Percentiles rank a stretch among this genome's conserved stretches.
phyloP scores from a whole-genome alignment of 2,888 invertebrate species.

The Morpho achilles region DNA sequence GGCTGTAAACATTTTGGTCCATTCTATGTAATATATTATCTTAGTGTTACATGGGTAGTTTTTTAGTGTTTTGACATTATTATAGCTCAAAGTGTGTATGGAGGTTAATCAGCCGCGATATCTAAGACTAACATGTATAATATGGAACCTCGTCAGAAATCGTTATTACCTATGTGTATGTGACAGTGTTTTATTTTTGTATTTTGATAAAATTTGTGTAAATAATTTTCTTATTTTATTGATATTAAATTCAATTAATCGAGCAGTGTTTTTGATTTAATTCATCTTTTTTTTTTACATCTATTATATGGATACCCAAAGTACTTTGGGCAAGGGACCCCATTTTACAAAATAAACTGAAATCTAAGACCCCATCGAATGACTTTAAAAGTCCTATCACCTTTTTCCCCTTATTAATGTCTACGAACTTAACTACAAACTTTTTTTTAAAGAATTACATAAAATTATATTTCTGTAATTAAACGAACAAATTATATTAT shows the following conservation, averaged over 20 bases:
- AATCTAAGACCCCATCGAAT: too few species aligned
- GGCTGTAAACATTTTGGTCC: conserved; percentile 9
- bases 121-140: conserved; percentile 46
- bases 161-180: conserved; percentile 67
- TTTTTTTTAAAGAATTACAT: too few species aligned
- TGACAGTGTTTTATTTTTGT: conserved; percentile 79
- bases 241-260: conserved; percentile 79
- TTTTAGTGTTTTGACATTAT: conserved; percentile 34
- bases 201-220: conserved; percentile 79
- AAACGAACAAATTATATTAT: too few species aligned
- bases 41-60: conserved; percentile 33
- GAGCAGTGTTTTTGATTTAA: conserved; percentile 32
- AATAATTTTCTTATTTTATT: conserved; percentile 79
- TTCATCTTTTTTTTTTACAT: not conserved
- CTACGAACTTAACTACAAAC: too few species aligned
- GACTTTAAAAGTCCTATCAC: too few species aligned
- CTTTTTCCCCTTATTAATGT: too few species aligned
- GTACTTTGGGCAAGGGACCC: not conserved
- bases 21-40: conserved; percentile 31
- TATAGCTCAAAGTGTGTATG: conserved; percentile 37
- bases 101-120: conserved; percentile 34
- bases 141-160: conserved; percentile 52
- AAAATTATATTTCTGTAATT: too few species aligned
- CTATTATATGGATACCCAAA: not conserved
- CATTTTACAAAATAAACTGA: not conserved